These are phyloP conservation scores for Origma solitaria DNA, from an alignment of 2,113 vertebrate genomes.

Conservation along the genomic window DNA sequence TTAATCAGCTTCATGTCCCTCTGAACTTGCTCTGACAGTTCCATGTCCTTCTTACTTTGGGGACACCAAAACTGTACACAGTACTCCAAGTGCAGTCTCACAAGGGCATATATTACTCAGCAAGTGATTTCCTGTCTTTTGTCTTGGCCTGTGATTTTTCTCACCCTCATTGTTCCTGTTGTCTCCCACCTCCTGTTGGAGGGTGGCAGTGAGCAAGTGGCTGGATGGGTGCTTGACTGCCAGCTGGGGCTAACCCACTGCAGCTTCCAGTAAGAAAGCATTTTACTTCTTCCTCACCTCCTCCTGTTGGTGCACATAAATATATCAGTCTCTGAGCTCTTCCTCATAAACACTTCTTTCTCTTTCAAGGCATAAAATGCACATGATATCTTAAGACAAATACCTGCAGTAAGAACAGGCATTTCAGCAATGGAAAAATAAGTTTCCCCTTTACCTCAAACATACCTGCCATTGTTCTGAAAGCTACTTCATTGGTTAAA, in stretches of 20 bases:
- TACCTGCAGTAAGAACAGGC: background rate
- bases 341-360: background rate
- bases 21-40: background rate
- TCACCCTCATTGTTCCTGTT: background rate
- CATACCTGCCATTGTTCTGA: background rate
- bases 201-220: fast-evolving
- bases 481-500: background rate
- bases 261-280: background rate
- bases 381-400: background rate
- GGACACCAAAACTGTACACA: background rate
- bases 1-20: background rate
- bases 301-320: background rate
- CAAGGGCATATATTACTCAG: background rate
- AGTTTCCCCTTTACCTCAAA: background rate
- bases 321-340: background rate
- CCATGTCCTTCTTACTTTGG: too few species aligned
- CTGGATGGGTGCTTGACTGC: background rate
- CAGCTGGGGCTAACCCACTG: background rate
- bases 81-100: background rate
- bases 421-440: background rate
- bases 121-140: background rate
- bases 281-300: background rate
- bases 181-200: background rate
- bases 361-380: background rate
- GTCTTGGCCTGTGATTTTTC: background rate